Base-by-base conservation (phyloP, 2,888 invertebrate genomes). In the Scaptomyza polygonia region DNA sequence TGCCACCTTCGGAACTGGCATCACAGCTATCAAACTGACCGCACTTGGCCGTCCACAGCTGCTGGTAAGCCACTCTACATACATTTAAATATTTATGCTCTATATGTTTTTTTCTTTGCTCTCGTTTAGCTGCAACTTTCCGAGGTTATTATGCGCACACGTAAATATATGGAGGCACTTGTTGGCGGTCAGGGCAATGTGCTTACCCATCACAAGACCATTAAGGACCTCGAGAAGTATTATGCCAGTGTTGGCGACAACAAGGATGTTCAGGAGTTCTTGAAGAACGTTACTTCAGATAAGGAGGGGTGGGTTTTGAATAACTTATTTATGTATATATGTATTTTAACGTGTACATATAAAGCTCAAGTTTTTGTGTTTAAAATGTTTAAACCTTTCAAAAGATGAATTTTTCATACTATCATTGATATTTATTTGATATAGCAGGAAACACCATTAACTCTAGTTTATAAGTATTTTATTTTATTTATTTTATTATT, bases 21-120 rank as follows among this genome's bases (percentile, higher is more conserved):
- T 99, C 88, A 98, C 98, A 89, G 99, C 99, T 42, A 95, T 99
- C 70, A 99, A 99, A 93, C 92, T 99, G 84, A 99, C 99, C 32
- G 99, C 99, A 8, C 94, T 99, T 39, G 99, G 99, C 84, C 95
- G 99, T 90, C 99, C 99, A 51, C 98, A 99, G 91, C 93, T 99
- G 84, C 84, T 92, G 83, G 98, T 99, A 93, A 94, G 95, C 18
- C 1, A 36, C 27, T 11, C 11, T 44, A 39, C 34, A 9, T 32
- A 7, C 9, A 27, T n/a, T 18, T 16, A 30, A 25, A 4, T 25
- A 25, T 25, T 11, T 43, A 4, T 21, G 21, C 21, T 21, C 21
- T 21, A 27, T 36, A 44, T 18, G 56, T 9, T 29, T 8, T 9
- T 16, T 16, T 16, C 16, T 39, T n/a, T n/a, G n/a, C 1, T 66